Percentiles rank a stretch among this genome's conserved stretches.
phyloP scores from a whole-genome alignment of 2,113 vertebrate species.

The Oenanthe oenanthe region DNA sequence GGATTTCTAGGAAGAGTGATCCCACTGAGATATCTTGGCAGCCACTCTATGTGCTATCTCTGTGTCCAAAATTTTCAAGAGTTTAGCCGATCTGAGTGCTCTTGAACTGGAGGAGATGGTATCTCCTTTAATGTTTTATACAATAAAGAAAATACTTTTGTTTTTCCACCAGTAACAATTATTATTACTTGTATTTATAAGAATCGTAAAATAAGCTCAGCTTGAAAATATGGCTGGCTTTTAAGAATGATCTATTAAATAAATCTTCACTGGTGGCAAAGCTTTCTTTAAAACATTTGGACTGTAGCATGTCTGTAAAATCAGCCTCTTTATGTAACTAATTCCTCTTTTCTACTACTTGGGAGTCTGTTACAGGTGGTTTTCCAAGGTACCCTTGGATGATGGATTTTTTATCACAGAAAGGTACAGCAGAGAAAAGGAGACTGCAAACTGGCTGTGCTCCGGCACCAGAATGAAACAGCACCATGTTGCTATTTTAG shows the following conservation, averaged over 20 bases:
- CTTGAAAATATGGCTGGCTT: not conserved
- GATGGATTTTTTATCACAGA: not conserved
- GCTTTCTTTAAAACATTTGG: not conserved
- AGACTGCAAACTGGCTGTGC: not conserved
- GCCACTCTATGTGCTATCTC: not conserved
- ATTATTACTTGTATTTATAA: not conserved
- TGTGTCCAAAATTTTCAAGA: not conserved
- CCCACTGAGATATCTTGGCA: not conserved
- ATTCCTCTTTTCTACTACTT: not conserved
- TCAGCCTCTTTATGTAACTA: not conserved
- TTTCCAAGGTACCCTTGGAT: not conserved
- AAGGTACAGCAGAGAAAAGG: not conserved
- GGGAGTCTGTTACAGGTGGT: not conserved
- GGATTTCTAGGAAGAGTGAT: not conserved
- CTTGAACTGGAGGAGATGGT: not conserved
- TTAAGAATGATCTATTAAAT: not conserved
- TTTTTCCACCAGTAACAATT: not conserved
- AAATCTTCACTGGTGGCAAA: not conserved
- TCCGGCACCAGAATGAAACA: not conserved
- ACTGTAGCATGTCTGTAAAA: not conserved
- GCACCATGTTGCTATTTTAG: not conserved
- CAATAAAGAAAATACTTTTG: not conserved
- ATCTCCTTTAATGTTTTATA: not conserved
- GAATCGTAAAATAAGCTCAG: not conserved
- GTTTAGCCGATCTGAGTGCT: not conserved